A percentile compares a stretch with the other conserved stretches of the same genome.
These are phyloP conservation scores for Chrysogorgia sp. DNA, from an alignment of 92 coral and sea anemone genomes.

Conservation along the genomic window DNA sequence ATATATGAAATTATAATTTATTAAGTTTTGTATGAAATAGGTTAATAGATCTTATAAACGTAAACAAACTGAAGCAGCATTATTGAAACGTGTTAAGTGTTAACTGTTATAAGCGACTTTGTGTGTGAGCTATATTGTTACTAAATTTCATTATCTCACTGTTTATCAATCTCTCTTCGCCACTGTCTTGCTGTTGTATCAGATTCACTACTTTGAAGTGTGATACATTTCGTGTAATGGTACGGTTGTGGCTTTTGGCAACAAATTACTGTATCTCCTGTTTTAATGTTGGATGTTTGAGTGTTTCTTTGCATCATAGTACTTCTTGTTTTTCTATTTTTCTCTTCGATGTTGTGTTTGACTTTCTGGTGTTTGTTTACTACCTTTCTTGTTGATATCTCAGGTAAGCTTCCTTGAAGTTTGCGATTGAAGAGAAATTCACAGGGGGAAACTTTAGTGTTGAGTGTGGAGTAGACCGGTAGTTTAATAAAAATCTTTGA, in stretches of 20 bases:
- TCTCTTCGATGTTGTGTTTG: conserved; percentile 30
- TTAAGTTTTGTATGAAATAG: no score
- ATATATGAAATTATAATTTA: no score
- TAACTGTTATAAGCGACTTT: no score
- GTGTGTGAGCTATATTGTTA: no score
- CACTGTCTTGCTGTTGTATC: no score
- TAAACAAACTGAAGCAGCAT: no score
- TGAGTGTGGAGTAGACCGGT: conserved; percentile 43
- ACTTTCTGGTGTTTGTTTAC: conserved; percentile 34
- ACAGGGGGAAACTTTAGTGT: conserved; percentile 45
- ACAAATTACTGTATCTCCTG: conserved; percentile 45
- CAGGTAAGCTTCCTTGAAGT: conserved; percentile 33
- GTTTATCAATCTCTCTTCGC: no score
- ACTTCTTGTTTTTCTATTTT: conserved; percentile 16
- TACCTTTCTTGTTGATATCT: conserved; percentile 24
- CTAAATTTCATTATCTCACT: no score
- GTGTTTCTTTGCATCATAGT: conserved; percentile 15
- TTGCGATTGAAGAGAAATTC: conserved; percentile 30
- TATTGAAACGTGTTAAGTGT: no score
- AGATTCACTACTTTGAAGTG: no score
- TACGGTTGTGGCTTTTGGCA: conserved; percentile 5
- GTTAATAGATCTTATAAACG: no score
- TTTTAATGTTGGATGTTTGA: conserved; percentile 8
- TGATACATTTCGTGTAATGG: not conserved
- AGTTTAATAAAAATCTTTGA: conserved; percentile 43